A percentile compares a stretch with the other conserved stretches of the same genome.
These are phyloP conservation scores for Galago senegalensis DNA, from an alignment of 2,797 vertebrate genomes.

Conservation along the genomic window DNA sequence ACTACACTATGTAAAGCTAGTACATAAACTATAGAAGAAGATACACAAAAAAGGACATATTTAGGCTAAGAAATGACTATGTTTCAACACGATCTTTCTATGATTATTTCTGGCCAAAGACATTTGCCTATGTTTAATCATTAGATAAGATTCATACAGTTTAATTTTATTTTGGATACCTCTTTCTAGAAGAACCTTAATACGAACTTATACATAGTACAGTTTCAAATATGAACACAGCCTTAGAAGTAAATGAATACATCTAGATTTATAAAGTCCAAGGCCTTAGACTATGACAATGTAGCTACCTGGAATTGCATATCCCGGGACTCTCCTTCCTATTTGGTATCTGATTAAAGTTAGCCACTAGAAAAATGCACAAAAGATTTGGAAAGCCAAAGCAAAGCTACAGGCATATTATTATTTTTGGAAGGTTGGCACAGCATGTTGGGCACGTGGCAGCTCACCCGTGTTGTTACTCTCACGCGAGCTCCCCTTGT, in stretches of 20 bases:
- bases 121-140: neutral
- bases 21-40: neutral
- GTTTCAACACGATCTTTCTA: neutral
- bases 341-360: slow-evolving; percentile 21
- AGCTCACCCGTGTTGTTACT: accelerated
- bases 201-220: neutral
- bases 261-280: neutral
- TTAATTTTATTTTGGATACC: slow-evolving; percentile 34
- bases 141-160: neutral
- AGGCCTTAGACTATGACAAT: neutral
- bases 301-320: neutral
- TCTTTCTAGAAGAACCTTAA: neutral
- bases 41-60: neutral
- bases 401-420: neutral
- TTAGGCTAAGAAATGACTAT: neutral
- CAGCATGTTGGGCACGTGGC: neutral
- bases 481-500: neutral
- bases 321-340: neutral
- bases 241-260: slow-evolving; percentile 12
- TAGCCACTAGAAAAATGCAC: neutral
- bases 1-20: neutral
- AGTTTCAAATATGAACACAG: slow-evolving; percentile 30
- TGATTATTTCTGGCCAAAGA: neutral
- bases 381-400: neutral
- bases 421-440: neutral